Evolutionary conservation across 2,797 vertebrate species (phyloP).

Genomic region (Xiphophorus birchmanni): DNA sequence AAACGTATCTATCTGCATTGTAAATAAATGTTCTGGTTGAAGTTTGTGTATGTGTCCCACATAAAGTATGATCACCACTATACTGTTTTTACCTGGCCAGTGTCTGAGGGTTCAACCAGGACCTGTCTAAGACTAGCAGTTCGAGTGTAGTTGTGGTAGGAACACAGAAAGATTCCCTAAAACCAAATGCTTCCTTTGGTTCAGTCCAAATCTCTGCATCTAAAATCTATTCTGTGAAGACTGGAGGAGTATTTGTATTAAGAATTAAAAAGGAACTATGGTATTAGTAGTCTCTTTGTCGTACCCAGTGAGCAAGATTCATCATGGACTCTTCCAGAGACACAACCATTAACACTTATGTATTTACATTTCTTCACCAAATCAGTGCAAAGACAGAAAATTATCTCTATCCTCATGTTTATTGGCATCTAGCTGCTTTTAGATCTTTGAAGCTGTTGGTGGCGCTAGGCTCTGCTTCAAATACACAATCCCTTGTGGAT

Average conservation of each 20-base stretch:
- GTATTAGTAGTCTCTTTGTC: background rate
- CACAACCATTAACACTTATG: too few species aligned
- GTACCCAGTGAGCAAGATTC: background rate
- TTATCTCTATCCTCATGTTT: background rate
- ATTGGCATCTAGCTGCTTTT: background rate
- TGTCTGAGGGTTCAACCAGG: background rate
- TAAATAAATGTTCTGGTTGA: background rate
- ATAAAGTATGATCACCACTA: background rate
- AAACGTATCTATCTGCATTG: background rate
- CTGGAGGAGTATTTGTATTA: too few species aligned
- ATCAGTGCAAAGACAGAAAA: background rate
- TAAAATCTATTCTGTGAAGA: background rate
- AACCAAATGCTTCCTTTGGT: background rate
- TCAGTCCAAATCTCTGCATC: background rate
- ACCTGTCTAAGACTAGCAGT: background rate
- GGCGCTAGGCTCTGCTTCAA: background rate
- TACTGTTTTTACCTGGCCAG: background rate
- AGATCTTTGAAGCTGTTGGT: background rate
- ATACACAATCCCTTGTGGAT: too few species aligned
- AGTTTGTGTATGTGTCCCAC: background rate
- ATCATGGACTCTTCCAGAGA: background rate
- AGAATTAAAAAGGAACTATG: too few species aligned
- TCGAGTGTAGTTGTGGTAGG: background rate
- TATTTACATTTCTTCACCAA: background rate
- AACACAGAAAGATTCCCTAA: background rate